Conservation (phyloP, 2,888 invertebrate species). For the Zygogramma bicolorata region DNA sequence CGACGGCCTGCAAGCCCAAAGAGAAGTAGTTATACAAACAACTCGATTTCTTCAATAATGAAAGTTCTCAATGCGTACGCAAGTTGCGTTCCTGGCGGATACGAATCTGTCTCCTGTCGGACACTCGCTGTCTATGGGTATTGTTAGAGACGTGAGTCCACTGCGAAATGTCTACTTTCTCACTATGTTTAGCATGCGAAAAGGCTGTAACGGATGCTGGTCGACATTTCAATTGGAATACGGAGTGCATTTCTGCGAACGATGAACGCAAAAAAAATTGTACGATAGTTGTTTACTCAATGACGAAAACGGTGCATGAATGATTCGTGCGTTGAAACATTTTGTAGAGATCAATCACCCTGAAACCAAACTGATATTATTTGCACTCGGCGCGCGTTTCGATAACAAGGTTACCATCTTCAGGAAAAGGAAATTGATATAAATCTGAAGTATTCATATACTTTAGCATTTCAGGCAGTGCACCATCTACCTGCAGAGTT, state of each 20-base stretch:
- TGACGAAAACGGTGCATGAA: neutral
- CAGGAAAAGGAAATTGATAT: too few species aligned
- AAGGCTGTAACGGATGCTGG: neutral
- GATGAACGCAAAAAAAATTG: neutral
- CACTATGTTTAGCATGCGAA: neutral
- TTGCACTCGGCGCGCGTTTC: too few species aligned
- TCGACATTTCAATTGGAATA: neutral
- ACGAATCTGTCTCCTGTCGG: neutral
- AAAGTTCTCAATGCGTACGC: neutral
- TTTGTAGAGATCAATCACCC: too few species aligned
- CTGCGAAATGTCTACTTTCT: conserved; percentile 2
- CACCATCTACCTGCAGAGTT: too few species aligned
- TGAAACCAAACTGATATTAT: too few species aligned
- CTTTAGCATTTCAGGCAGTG: too few species aligned
- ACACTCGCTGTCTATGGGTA: neutral
- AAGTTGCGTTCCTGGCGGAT: neutral
- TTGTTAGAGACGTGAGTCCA: neutral
- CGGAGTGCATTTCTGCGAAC: neutral
- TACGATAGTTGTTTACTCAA: neutral
- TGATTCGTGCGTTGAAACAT: too few species aligned
- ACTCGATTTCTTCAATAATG: neutral
- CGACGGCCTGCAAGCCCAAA: too few species aligned
- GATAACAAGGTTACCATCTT: too few species aligned
- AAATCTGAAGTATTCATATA: too few species aligned
- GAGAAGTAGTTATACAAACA: too few species aligned